Conservation (phyloP, 2,797 vertebrate genomes). For the Molossus alvarezi region DNA sequence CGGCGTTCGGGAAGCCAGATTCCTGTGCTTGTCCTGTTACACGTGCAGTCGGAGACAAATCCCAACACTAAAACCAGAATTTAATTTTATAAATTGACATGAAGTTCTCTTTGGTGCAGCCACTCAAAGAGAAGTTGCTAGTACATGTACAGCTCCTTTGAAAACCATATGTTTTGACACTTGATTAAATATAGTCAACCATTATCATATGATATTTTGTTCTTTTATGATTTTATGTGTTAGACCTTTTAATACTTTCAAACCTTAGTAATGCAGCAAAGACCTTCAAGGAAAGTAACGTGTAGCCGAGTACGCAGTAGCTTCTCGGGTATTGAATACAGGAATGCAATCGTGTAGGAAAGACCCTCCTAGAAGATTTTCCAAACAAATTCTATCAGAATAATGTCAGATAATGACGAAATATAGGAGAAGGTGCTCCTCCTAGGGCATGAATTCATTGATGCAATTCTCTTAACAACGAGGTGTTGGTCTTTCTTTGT, state of each 20-base stretch:
- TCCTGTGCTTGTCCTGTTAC: not conserved
- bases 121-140: slow-evolving; percentile 2
- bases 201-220: slow-evolving; percentile 14
- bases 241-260: slow-evolving; percentile 24
- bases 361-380: not conserved
- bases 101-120: not conserved
- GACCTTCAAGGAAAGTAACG: not conserved
- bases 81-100: slow-evolving; percentile 25
- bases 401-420: not conserved
- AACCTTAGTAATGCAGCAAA: not conserved
- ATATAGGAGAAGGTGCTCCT: not conserved
- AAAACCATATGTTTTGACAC: slow-evolving; percentile 45
- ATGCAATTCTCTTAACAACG: not conserved
- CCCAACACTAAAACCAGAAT: slow-evolving; percentile 20
- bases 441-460: not conserved
- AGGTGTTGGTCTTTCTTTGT: not conserved
- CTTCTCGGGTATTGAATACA: not conserved
- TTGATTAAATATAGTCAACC: not conserved
- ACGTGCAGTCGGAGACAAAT: not conserved
- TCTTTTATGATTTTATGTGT: not conserved
- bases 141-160: not conserved
- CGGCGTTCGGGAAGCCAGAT: not conserved
- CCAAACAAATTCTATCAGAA: not conserved
- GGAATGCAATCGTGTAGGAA: not conserved
- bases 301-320: not conserved